phyloP scores from a whole-genome alignment of 2,113 vertebrate genomes.

The Oxyura jamaicensis region DNA sequence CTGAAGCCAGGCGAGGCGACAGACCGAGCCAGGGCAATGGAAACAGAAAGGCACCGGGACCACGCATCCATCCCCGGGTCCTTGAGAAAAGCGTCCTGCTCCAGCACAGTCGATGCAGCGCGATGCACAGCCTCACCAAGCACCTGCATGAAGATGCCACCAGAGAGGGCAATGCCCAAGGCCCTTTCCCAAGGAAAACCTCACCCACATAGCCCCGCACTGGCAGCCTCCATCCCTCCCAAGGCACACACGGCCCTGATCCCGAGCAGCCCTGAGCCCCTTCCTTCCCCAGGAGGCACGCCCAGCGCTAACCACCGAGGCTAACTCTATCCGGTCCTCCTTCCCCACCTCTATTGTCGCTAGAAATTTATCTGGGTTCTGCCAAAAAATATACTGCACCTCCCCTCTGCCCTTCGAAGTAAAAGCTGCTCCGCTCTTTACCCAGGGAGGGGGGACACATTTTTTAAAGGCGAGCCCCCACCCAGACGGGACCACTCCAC shows the following conservation, averaged over 20 bases:
- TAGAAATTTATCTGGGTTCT: constrained; percentile 32
- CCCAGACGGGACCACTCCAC: background rate
- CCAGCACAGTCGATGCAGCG: background rate
- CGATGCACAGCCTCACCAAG: background rate
- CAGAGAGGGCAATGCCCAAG: background rate
- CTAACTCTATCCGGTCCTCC: constrained; percentile 50
- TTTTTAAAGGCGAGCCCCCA: background rate
- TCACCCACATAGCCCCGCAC: background rate
- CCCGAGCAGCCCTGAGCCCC: background rate
- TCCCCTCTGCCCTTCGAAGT: background rate
- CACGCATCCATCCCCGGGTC: accelerated
- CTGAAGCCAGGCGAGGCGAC: background rate
- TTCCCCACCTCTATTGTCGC: background rate
- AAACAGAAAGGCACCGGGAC: background rate
- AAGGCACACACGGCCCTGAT: background rate
- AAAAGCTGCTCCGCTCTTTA: background rate
- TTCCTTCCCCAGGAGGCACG: constrained; percentile 56
- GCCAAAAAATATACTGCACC: background rate
- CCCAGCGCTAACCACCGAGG: constrained; percentile 32
- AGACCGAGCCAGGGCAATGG: background rate
- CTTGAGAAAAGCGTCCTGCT: background rate
- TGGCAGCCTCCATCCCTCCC: background rate
- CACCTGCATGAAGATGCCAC: background rate
- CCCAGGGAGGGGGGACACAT: background rate
- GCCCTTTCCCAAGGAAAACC: background rate